phyloP scores from a whole-genome alignment of 2,797 vertebrate genomes.

The Enteromius thamalakanensis region DNA sequence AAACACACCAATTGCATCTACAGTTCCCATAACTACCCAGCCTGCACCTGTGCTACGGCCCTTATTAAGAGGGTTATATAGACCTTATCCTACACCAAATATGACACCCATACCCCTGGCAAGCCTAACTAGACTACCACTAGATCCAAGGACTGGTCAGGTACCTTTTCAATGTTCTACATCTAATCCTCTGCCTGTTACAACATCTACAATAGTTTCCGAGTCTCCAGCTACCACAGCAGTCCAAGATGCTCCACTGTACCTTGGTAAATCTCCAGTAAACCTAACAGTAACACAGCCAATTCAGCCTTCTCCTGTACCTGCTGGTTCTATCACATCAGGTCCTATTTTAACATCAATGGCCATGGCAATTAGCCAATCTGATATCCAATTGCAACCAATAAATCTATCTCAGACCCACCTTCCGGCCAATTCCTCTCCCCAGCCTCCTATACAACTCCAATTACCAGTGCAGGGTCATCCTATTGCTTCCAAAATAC shows the following conservation, averaged over 20 bases:
- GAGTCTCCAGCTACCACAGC: constrained; percentile 59
- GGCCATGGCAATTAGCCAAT: constrained; percentile 60
- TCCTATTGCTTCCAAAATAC: constrained; percentile 57
- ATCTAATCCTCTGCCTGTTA: constrained; percentile 74
- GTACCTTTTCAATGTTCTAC: constrained; percentile 82
- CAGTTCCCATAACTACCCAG: constrained; percentile 97
- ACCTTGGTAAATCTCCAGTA: constrained; percentile 85
- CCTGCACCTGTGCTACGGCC: constrained; percentile 90
- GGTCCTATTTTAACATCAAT: constrained; percentile 57
- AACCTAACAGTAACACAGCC: constrained; percentile 61
- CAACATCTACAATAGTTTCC: constrained; percentile 61
- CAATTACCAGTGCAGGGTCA: constrained; percentile 52
- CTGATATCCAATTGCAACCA: constrained; percentile 75
- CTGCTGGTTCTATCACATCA: constrained; percentile 49
- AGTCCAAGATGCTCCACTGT: constrained; percentile 86
- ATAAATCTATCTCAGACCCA: constrained; percentile 79
- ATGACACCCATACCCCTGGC: constrained; percentile 89
- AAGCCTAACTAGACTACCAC: constrained; percentile 87
- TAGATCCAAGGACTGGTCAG: constrained; percentile 82
- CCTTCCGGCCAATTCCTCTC: constrained; percentile 70
- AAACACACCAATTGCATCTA: constrained; percentile 97
- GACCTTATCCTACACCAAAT: constrained; percentile 82
- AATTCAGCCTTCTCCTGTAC: constrained; percentile 44
- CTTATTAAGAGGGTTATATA: constrained; percentile 87
- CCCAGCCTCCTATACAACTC: constrained; percentile 48